A percentile compares a stretch with the other conserved stretches of the same genome.
Evolutionary conservation across 1,140 invertebrate genomes (phyloP).

Genomic region (Ips nitidus): DNA sequence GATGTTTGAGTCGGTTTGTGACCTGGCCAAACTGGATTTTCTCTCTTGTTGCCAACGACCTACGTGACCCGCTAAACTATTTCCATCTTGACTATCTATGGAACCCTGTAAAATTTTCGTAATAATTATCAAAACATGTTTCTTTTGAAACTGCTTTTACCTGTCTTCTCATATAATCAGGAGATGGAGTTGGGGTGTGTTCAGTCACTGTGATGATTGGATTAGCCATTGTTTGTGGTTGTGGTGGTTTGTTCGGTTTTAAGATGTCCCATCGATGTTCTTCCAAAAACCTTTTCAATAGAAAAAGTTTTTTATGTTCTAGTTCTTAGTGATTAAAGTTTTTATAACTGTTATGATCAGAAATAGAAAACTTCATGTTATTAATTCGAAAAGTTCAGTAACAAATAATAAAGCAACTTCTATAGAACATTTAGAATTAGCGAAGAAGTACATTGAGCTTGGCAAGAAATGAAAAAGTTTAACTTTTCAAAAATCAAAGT

Average conservation of each 20-base stretch:
- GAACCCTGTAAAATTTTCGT: constrained; percentile 60
- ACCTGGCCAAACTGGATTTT: constrained; percentile 76
- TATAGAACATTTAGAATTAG: too few relatives aligned
- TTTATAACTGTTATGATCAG: too few relatives aligned
- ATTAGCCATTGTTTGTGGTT: constrained; percentile 60
- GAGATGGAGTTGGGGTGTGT: constrained; percentile 86
- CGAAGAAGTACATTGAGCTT: too few relatives aligned
- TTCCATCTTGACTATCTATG: constrained; percentile 75
- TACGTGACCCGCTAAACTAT: constrained; percentile 65
- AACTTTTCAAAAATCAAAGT: too few relatives aligned
- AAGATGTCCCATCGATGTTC: constrained; percentile 59
- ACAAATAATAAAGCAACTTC: too few relatives aligned
- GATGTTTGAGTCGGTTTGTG: constrained; percentile 94
- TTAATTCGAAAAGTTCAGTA: too few relatives aligned
- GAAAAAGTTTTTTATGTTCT: neutral
- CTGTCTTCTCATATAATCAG: constrained; percentile 76
- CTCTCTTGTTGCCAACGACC: constrained; percentile 61
- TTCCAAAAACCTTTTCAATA: constrained; percentile 59
- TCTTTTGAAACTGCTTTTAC: constrained; percentile 52
- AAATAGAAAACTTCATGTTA: too few relatives aligned
- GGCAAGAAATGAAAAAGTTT: too few relatives aligned
- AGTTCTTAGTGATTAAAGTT: too few relatives aligned
- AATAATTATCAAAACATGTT: constrained; percentile 1
- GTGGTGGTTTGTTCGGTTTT: constrained; percentile 49
- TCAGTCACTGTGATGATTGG: constrained; percentile 96